These are phyloP conservation scores for Eulimnadia texana DNA, from an alignment of 1,140 invertebrate genomes.

Conservation along the genomic window DNA sequence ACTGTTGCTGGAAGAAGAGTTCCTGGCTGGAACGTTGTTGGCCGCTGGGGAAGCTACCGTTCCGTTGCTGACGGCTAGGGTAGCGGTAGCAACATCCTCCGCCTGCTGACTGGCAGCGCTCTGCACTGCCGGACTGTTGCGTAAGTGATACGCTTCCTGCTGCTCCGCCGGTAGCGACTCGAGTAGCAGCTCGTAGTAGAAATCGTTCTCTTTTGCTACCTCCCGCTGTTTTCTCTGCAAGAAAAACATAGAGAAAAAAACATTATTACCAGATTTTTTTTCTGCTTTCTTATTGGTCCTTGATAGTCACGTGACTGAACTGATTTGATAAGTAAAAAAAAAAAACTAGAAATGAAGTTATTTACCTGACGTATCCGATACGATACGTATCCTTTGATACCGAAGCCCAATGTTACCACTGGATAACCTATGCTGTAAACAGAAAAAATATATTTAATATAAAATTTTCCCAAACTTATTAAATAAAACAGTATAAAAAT, in stretches of 20 bases:
- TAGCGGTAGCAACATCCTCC: neutral
- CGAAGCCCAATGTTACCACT: slow-evolving; percentile 90
- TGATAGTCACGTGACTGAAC: neutral
- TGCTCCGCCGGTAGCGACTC: slow-evolving; percentile 63
- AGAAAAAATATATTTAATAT: slow-evolving; percentile 17
- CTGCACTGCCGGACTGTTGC: slow-evolving; percentile 29
- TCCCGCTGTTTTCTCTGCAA: slow-evolving; percentile 73
- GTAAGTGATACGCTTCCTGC: slow-evolving; percentile 27
- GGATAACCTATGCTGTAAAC: slow-evolving; percentile 83
- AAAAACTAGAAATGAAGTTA: neutral
- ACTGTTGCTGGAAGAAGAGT: slow-evolving; percentile 3
- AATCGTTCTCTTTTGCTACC: slow-evolving; percentile 88
- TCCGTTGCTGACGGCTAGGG: slow-evolving; percentile 3
- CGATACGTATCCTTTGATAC: slow-evolving; percentile 87
- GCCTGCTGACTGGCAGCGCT: neutral
- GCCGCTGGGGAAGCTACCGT: neutral
- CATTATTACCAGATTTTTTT: no score
- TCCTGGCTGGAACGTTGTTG: slow-evolving; percentile 2
- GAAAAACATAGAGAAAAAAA: no score
- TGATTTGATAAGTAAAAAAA: neutral
- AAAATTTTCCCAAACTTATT: slow-evolving; percentile 1
- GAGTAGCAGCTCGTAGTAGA: slow-evolving; percentile 81
- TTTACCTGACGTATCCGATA: slow-evolving; percentile 69
- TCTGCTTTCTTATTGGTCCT: neutral
- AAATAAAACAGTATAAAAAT: slow-evolving; percentile 24